Evolutionary conservation across 2,797 vertebrate genomes (phyloP), one percentile per base, ranked within the genome.

Genomic region (Loriculus beryllinus): DNA sequence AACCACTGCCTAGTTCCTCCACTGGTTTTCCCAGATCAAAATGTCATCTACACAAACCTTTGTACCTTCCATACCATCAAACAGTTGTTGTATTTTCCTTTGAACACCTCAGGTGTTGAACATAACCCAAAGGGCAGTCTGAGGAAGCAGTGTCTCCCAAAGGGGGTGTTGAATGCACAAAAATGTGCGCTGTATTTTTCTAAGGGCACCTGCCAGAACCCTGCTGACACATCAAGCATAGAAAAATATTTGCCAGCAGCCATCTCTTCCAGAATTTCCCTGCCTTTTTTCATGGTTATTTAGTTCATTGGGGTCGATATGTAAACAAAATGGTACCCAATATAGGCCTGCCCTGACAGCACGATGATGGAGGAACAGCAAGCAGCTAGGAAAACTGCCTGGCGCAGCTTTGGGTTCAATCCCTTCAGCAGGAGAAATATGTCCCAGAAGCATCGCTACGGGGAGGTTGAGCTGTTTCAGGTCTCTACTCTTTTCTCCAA

Each of bases 121-220:
- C 91, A 74, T 37, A 86, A 80, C 89, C 94, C 83, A 54, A 82
- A 85, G 83, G 60, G 60, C 90, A 82, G 67, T 5, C 71, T 59
- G 83, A 90, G 92, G 83, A 92, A 94, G 82, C 86, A 40, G 28
- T 31, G 70, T 76, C 78, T 86, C 82, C 86, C 79, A 14, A 26
- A 85, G 90, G 78, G 74, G 74, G 80, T 64, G 91, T 47, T 43
- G 91, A 94, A 90, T 43, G 87, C 78, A 25, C 78, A 14, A 4
- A 84, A 95, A 96, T 59, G 26, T 43, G 75, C 12, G 78, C 67
- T 40, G 31, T 91, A 65, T 94, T 96, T 93, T 95, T 82, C 91
- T 82, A 85, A 92, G 71, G 93, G 75, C 91, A 96, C 95, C 93
- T 93, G 93, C 86, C 93, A 92, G 81, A 76, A 62, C 94, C 93